Base-by-base conservation (phyloP, 1,140 invertebrate species). In the Temnothorax nylanderi region DNA sequence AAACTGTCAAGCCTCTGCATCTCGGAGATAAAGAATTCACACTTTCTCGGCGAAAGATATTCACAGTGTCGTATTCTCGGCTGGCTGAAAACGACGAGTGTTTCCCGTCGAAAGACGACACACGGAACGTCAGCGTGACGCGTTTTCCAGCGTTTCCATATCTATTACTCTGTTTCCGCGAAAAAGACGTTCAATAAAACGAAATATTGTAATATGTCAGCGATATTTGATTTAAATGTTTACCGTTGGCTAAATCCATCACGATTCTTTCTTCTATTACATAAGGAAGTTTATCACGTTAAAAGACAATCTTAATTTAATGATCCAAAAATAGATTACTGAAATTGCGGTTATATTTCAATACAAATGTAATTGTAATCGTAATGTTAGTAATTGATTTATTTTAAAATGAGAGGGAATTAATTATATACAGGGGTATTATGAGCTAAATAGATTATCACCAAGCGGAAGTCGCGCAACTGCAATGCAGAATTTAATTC, bases 401-500 rank as follows among this genome's bases (percentile, higher is more conserved):
- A 49, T 65, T 34, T 4, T n/a, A 78, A 26, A 65, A 44, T 13
- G 1, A 26, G 34, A 56, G 7, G 34, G 6, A 75, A 37, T 54
- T 37, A 74, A 74, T 11, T 34, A 37, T 11, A 26, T 47, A 18
- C 51, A 37, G 5, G 16, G 8, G 32, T 21, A 7, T 16, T 16
- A 32, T 21, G 5, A 77, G 11, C 41, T 34, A 44, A 11, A 44
- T 32, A 16, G 7, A 75, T 10, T 37, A 10, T 77, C 21, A 44
- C n/a, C 56, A 62, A 77, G 58, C 58, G 41, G n/a, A 64, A 58
- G 64, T 87, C 80, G 32, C 49, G 65, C 67, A 74, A 89, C 82
- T 89, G 87, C 72, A 65, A 26, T 77, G 85, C 85, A 89, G 87
- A 85, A 90, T 85, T 90, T 87, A 90, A 89, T 85, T 87, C 74